Evolutionary conservation across 2,797 vertebrate genomes (phyloP).

Genomic region (Tachyglossus aculeatus): DNA sequence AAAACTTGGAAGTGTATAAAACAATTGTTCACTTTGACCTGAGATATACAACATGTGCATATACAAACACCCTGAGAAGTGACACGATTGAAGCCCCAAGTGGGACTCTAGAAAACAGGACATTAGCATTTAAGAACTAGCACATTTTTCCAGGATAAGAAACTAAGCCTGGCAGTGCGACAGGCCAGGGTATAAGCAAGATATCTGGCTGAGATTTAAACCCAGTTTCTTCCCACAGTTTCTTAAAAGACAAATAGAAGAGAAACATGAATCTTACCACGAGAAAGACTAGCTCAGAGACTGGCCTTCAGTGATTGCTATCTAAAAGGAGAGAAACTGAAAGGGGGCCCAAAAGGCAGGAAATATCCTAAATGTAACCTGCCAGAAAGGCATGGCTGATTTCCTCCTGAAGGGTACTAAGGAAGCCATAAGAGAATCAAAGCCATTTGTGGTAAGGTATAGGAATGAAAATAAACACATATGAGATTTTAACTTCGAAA

Average conservation of each 20-base stretch:
- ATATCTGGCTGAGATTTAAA: not conserved
- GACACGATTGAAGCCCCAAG: too few relatives aligned
- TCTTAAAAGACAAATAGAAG: too few relatives aligned
- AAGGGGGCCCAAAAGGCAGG: constrained; percentile 27
- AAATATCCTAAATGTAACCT: not conserved
- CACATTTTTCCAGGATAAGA: not conserved
- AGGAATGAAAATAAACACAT: constrained; percentile 29
- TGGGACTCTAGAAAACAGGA: not conserved
- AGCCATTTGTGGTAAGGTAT: not conserved
- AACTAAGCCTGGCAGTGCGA: not conserved
- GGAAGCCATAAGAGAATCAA: not conserved
- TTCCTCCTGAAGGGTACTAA: fast-evolving
- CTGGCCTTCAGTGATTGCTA: not conserved
- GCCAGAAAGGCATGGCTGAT: not conserved
- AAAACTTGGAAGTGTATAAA: not conserved
- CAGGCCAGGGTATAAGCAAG: not conserved
- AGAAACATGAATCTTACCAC: too few relatives aligned
- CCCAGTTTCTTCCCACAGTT: too few relatives aligned
- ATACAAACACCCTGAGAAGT: not conserved
- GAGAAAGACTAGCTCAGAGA: too few relatives aligned
- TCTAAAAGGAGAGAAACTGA: constrained; percentile 30
- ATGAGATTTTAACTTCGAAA: constrained; percentile 1
- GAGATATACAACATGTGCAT: not conserved
- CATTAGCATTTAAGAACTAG: not conserved
- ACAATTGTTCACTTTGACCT: not conserved